Evolutionary conservation across 37 sponge, comb jelly and placozoan genomes (phyloP).

Genomic region (Halichondria panicea): DNA sequence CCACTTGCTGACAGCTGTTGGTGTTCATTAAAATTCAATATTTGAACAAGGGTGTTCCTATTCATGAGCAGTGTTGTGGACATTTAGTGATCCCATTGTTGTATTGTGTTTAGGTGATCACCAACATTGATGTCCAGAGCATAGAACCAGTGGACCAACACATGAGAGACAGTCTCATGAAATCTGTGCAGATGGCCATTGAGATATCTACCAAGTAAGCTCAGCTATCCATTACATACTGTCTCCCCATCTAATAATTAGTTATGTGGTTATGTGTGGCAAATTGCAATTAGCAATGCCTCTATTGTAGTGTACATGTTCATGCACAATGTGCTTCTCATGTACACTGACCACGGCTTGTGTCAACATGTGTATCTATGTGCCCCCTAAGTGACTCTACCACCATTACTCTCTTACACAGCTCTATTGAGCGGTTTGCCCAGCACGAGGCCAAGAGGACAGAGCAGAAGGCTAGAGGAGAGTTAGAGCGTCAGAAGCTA

Average conservation of each 20-base stretch:
- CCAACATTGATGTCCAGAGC: slow-evolving; percentile 87
- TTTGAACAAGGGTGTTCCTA: background rate
- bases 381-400: background rate
- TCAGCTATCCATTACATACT: background rate
- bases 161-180: slow-evolving; percentile 87
- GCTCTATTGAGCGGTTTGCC: slow-evolving; percentile 83
- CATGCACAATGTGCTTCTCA: background rate
- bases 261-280: background rate
- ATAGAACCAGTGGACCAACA: slow-evolving; percentile 91
- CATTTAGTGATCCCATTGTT: background rate
- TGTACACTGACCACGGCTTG: background rate
- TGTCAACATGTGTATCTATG: background rate
- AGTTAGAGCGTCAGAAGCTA: slow-evolving; percentile 90
- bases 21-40: background rate
- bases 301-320: background rate
- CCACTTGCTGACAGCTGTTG: background rate
- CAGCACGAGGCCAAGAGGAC: slow-evolving; percentile 87
- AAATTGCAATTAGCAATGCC: too few relatives aligned
- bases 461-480: slow-evolving; percentile 88
- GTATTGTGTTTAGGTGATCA: slow-evolving; percentile 59
- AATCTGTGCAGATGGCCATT: slow-evolving; percentile 97
- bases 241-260: background rate
- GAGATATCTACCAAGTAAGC: slow-evolving; percentile 89
- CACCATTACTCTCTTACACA: background rate
- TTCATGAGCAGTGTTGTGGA: slow-evolving; percentile 3